Conservation (phyloP, 2,113 vertebrate species). For the Neodontobutis hainanensis region DNA sequence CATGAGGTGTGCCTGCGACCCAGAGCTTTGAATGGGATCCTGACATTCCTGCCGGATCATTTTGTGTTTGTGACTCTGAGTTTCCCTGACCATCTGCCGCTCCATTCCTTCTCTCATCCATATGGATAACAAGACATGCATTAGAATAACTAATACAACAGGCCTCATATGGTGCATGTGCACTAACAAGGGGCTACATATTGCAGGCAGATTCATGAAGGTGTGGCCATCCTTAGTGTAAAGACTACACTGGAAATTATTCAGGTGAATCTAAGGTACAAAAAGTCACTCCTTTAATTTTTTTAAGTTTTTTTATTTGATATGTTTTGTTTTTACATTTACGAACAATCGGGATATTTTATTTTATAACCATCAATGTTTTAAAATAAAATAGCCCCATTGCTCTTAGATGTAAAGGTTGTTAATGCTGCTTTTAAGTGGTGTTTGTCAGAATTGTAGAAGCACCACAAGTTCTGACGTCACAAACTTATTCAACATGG, state of each 20-base stretch:
- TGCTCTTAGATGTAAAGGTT: no score
- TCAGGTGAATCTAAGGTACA: neutral
- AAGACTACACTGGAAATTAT: conserved; percentile 20
- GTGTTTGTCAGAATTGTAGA: no score
- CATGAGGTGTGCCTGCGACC: conserved; percentile 29
- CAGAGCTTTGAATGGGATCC: conserved; percentile 25
- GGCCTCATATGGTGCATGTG: conserved; percentile 54
- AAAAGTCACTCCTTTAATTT: neutral
- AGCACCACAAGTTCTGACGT: no score
- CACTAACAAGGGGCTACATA: conserved; percentile 63
- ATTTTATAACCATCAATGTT: no score
- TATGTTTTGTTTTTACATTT: no score
- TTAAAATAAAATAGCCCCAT: no score
- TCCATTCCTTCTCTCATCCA: conserved; percentile 60
- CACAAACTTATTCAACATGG: no score
- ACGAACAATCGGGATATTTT: no score
- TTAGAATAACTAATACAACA: conserved; percentile 68
- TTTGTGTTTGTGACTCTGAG: conserved; percentile 51
- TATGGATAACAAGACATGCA: conserved; percentile 71
- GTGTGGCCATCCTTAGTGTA: conserved; percentile 21
- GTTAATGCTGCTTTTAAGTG: no score
- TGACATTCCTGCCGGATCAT: conserved; percentile 35
- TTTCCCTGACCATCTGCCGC: conserved; percentile 70
- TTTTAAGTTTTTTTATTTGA: no score
- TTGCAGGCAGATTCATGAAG: conserved; percentile 22